Evolutionary conservation across 2,888 invertebrate species (phyloP), one percentile per base, ranked within the genome.

Genomic region (Tetanocera ferruginea): DNA sequence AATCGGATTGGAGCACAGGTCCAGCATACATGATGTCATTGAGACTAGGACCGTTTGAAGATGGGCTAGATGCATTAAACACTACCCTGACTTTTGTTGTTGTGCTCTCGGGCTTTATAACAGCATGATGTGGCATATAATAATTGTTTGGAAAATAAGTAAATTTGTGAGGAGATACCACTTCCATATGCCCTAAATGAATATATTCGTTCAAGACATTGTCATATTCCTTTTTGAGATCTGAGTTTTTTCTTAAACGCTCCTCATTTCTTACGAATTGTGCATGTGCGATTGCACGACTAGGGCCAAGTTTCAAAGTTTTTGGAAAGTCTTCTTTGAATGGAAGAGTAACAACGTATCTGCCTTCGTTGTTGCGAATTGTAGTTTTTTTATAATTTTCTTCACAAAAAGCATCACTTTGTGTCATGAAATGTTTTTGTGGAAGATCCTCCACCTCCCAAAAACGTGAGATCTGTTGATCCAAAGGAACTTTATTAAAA

Each of bases 201-300:
- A 66, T 1, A 62, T 69, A 74, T 51, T 77, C 76, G 5, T 51
- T 1, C 19, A 79, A 34, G 0, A 75, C 71, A 17, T 34, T n/a
- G 5, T 77, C 75, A 55, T 79, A 79, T 66, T 79, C 70, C 3
- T 43, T 28, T 23, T 77, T 77, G 9, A 77, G 62, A 14, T 66
- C 43, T 28, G 62, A 2, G 14, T 14, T 49, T n/a, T n/a, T n/a
- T n/a, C n/a, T n/a, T n/a, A n/a, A n/a, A n/a, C n/a, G n/a, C n/a
- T n/a, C n/a, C n/a, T 79, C 77, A 34, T 76, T 79, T 11, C 75
- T 17, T 2, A 77, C 8, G 23, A 77, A 79, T 23, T 75, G 76
- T 5, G 74, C 34, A 28, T 70, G 19, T 0, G 75, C 66, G 1
- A 34, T 64, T n/a, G 51, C 3, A 25, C 76, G 3, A 1, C 19